Evolutionary conservation across 2,113 vertebrate species (phyloP).

Genomic region (Bothrops jararaca): DNA sequence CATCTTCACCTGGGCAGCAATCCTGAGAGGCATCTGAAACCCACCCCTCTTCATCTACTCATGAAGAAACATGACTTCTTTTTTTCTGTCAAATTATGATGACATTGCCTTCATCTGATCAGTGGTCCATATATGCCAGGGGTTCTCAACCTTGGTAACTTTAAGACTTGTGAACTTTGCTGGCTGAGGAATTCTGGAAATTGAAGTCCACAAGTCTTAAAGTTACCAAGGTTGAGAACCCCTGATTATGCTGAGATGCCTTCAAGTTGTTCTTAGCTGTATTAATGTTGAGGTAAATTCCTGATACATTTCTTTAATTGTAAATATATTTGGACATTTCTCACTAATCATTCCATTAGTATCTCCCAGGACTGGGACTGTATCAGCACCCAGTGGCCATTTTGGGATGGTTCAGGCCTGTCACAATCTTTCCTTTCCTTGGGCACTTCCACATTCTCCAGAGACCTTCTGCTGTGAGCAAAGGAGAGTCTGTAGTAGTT

Average conservation of each 20-base stretch:
- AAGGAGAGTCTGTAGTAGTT: not conserved
- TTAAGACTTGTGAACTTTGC: too few species aligned
- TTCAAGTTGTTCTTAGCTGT: not conserved
- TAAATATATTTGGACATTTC: not conserved
- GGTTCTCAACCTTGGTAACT: too few species aligned
- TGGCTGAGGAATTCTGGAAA: too few species aligned
- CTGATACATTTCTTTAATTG: not conserved
- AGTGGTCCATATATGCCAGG: not conserved
- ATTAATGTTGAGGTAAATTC: not conserved
- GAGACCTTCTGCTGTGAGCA: not conserved
- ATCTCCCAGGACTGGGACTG: not conserved
- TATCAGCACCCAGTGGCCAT: not conserved
- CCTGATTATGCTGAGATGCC: not conserved
- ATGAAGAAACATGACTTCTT: not conserved
- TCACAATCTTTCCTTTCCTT: not conserved
- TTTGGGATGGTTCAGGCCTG: not conserved
- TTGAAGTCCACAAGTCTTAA: too few species aligned
- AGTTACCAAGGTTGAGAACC: too few species aligned
- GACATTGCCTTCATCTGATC: not conserved
- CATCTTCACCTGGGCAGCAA: not conserved
- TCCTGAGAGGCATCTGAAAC: not conserved
- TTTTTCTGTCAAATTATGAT: not conserved
- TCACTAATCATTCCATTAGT: not conserved
- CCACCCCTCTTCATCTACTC: not conserved
- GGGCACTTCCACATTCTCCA: not conserved